A percentile compares a stretch with the other conserved stretches of the same genome.
These are phyloP conservation scores for Hydropsyche betteni DNA, from an alignment of 2,888 invertebrate genomes.

Conservation along the genomic window DNA sequence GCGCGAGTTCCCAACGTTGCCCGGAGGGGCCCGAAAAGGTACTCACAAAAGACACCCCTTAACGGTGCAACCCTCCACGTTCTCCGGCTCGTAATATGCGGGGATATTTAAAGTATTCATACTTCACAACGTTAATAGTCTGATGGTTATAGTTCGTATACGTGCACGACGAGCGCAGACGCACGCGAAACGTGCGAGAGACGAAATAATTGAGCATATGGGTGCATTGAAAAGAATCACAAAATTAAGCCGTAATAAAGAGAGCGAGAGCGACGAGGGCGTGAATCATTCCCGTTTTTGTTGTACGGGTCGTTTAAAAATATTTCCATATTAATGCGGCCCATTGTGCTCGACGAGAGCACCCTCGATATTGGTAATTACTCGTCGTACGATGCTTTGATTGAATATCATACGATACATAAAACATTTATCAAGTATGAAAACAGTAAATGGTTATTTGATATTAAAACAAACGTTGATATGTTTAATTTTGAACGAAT, in stretches of 20 bases:
- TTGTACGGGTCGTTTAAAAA: slow-evolving; percentile 14
- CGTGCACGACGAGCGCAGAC: neutral
- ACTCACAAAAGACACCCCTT: slow-evolving; percentile 26
- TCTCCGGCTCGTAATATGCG: slow-evolving; percentile 22
- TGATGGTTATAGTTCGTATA: neutral
- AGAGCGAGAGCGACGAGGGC: neutral
- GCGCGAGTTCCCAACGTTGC: slow-evolving; percentile 7
- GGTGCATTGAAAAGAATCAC: slow-evolving; percentile 26
- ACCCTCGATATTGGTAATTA: too few relatives aligned
- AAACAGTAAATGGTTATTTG: too few relatives aligned
- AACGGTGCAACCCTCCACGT: too few relatives aligned
- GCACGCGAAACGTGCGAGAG: neutral
- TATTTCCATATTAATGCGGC: neutral
- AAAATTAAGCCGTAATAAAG: slow-evolving; percentile 29
- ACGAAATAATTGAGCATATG: slow-evolving; percentile 25
- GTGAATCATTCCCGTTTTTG: neutral
- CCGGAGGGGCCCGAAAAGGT: neutral
- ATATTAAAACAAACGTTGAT: too few relatives aligned
- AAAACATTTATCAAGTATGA: too few relatives aligned
- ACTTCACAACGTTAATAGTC: slow-evolving; percentile 20
- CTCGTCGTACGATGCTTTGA: too few relatives aligned
- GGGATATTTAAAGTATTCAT: slow-evolving; percentile 29
- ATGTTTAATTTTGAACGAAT: too few relatives aligned
- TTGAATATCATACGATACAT: too few relatives aligned
- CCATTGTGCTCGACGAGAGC: too few relatives aligned